Evolutionary conservation across 1,140 invertebrate species (phyloP).

Genomic region (Chymomyza costata): DNA sequence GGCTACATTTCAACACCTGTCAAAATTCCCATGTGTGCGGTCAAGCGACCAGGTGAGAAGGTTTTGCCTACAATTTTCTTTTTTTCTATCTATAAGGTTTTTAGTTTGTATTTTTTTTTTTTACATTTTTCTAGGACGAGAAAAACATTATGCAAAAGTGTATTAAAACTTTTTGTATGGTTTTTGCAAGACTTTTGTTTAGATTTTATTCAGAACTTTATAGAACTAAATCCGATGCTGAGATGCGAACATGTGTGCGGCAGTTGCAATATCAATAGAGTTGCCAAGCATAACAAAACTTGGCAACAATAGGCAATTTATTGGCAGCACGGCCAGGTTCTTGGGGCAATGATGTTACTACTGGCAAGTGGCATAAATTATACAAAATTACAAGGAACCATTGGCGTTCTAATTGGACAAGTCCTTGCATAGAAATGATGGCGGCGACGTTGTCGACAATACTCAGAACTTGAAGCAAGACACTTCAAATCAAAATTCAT

Average conservation of each 20-base stretch:
- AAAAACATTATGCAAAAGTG: conserved; percentile 64
- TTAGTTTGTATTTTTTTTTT: conserved; percentile 13
- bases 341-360: too few species aligned
- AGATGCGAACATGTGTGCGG: conserved; percentile 20
- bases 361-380: conserved; percentile 61
- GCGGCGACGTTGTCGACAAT: conserved; percentile 13
- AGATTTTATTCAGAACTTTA: conserved; percentile 33
- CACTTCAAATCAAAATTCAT: conserved; percentile 66
- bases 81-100: not conserved
- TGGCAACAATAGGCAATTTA: conserved; percentile 65
- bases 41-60: conserved; percentile 42
- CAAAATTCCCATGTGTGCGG: conserved; percentile 61
- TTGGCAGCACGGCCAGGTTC: conserved; percentile 17
- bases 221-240: too few species aligned
- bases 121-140: conserved; percentile 14
- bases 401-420: conserved; percentile 56
- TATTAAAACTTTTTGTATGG: conserved; percentile 62
- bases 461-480: conserved; percentile 9
- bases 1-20: conserved; percentile 36
- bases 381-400: conserved; percentile 7
- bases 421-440: conserved; percentile 44
- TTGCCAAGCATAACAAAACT: conserved; percentile 8
- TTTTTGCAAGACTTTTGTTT: conserved; percentile 56
- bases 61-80: not conserved
- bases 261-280: conserved; percentile 45